Conservation (phyloP, 2,888 invertebrate genomes). For the Margaritifera margaritifera region DNA sequence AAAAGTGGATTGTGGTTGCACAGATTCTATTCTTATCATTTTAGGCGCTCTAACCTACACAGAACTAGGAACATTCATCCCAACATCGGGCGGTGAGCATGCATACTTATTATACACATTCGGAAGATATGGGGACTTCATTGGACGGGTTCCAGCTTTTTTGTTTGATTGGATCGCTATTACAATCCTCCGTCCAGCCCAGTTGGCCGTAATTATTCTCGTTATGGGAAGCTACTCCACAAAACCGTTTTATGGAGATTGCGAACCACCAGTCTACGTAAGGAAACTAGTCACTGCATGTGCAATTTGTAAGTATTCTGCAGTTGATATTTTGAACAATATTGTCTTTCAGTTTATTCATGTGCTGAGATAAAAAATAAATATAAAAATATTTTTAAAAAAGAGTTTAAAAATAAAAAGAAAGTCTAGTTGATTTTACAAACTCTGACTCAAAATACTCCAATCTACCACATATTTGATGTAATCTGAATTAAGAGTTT, state of each 20-base stretch:
- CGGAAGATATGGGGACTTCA: slow-evolving; percentile 3
- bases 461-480: too few relatives aligned
- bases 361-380: background rate
- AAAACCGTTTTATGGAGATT: slow-evolving; percentile 45
- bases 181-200: slow-evolving; percentile 60
- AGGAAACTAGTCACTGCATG: slow-evolving; percentile 28
- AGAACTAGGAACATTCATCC: slow-evolving; percentile 85
- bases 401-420: background rate
- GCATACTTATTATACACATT: slow-evolving; percentile 76
- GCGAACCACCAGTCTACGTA: slow-evolving; percentile 32
- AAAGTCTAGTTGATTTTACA: background rate
- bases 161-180: slow-evolving; percentile 77
- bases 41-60: slow-evolving; percentile 85
- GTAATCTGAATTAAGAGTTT: too few relatives aligned
- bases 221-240: slow-evolving; percentile 50
- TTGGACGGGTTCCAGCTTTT: slow-evolving; percentile 73
- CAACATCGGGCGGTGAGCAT: slow-evolving; percentile 86
- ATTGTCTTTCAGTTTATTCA: background rate
- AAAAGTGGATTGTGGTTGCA: too few relatives aligned
- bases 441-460: background rate
- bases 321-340: background rate
- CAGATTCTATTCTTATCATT: background rate
- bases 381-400: too few relatives aligned
- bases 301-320: slow-evolving; percentile 26
- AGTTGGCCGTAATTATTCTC: slow-evolving; percentile 73